phyloP scores from a whole-genome alignment of 1,140 invertebrate species.

The Zaprionus capensis region DNA sequence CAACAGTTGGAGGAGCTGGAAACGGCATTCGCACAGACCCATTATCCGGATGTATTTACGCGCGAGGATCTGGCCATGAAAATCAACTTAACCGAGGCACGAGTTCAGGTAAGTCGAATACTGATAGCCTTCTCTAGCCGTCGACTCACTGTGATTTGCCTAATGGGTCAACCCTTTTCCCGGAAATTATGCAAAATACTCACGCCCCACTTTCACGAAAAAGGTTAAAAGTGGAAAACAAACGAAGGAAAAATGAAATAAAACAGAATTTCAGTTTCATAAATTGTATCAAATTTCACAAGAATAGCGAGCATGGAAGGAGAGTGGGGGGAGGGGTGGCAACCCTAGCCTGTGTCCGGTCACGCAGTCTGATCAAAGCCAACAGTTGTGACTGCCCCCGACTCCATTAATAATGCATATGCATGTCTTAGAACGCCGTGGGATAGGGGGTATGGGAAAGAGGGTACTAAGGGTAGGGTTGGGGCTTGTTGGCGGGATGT shows the following conservation, averaged over 20 bases:
- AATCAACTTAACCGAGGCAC: slow-evolving; percentile 98
- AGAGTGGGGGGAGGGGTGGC: neutral
- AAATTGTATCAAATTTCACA: slow-evolving; percentile 83
- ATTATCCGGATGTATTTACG: slow-evolving; percentile 99
- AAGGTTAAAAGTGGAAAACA: slow-evolving; percentile 33
- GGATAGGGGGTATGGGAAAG: neutral
- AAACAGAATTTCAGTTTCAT: slow-evolving; percentile 40
- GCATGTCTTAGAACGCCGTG: slow-evolving; percentile 43
- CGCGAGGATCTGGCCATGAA: slow-evolving; percentile 99
- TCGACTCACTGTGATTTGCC: slow-evolving; percentile 17
- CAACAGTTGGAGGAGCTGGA: slow-evolving; percentile 95
- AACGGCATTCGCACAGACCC: slow-evolving; percentile 98
- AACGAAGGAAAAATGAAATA: slow-evolving; percentile 23
- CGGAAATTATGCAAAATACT: slow-evolving; percentile 62
- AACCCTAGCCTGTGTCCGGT: slow-evolving; percentile 57
- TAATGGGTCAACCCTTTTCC: slow-evolving; percentile 16
- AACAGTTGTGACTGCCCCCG: slow-evolving; percentile 1
- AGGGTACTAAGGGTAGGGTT: neutral
- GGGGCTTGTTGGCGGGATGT: neutral
- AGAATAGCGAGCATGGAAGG: slow-evolving; percentile 35
- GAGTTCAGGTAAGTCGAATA: slow-evolving; percentile 93
- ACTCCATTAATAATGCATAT: slow-evolving; percentile 78
- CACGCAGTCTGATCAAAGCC: slow-evolving; percentile 75
- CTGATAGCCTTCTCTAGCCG: slow-evolving; percentile 3
- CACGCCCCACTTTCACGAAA: neutral